Percentiles rank a stretch among this genome's conserved stretches.
Conservation (phyloP, 2,797 vertebrate genomes). For the Arnoldichthys spilopterus region DNA sequence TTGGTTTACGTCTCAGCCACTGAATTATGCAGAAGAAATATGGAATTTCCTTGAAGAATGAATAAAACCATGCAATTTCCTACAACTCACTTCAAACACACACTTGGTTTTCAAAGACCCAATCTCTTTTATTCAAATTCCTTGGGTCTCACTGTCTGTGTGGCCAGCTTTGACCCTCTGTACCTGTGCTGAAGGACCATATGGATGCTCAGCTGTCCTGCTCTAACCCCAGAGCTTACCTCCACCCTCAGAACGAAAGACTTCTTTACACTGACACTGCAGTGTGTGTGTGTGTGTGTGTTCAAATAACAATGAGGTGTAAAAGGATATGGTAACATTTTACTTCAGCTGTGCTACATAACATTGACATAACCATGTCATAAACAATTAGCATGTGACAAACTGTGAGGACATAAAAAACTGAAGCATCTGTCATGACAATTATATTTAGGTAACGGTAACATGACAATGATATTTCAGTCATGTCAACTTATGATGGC, state of each 20-base stretch:
- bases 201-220: background rate
- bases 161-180: background rate
- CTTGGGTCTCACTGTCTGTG: background rate
- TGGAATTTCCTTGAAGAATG: too few relatives aligned
- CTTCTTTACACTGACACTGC: background rate
- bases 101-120: background rate
- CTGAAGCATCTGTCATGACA: too few relatives aligned
- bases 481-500: too few relatives aligned
- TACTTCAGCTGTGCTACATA: too few relatives aligned
- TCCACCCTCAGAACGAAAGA: background rate
- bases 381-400: too few relatives aligned
- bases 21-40: too few relatives aligned
- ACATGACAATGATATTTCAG: too few relatives aligned
- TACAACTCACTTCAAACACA: background rate
- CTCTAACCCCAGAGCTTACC: background rate
- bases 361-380: too few relatives aligned
- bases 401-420: too few relatives aligned
- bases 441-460: too few relatives aligned
- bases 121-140: background rate
- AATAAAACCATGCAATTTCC: background rate
- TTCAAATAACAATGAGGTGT: background rate
- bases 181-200: conserved; percentile 13
- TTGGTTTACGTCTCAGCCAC: too few relatives aligned
- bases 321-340: too few relatives aligned
- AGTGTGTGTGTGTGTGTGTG: background rate